Evolutionary conservation across 1,140 invertebrate species (phyloP).

Genomic region (Lepidurus arcticus): DNA sequence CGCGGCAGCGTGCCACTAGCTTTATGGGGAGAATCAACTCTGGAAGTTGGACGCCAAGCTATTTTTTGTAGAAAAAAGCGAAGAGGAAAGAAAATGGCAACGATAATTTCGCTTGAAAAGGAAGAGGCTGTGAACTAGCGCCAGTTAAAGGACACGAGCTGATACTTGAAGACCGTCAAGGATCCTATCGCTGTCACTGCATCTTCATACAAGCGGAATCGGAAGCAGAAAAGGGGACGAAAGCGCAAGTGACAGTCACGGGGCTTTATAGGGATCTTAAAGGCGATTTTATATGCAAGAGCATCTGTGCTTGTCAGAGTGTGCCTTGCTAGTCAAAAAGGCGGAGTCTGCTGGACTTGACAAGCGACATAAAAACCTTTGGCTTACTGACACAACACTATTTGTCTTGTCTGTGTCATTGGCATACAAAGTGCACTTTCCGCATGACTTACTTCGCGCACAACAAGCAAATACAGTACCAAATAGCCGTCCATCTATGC

Average conservation of each 20-base stretch:
- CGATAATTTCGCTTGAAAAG: background rate
- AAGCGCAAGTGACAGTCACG: background rate
- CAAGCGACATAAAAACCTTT: slow-evolving; percentile 4
- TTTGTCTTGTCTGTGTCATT: slow-evolving; percentile 3
- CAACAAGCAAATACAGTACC: background rate
- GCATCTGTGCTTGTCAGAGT: slow-evolving; percentile 10
- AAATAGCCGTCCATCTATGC: background rate
- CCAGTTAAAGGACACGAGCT: background rate
- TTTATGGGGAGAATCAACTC: no score
- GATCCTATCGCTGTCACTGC: slow-evolving; percentile 18
- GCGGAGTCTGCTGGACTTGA: slow-evolving; percentile 4
- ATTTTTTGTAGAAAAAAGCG: background rate
- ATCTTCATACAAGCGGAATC: slow-evolving; percentile 10
- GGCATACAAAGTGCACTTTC: slow-evolving; percentile 18
- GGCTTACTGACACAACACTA: slow-evolving; percentile 12
- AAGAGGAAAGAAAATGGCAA: background rate
- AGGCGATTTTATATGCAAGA: slow-evolving; percentile 22
- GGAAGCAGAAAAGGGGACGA: background rate
- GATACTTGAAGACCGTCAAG: slow-evolving; percentile 10
- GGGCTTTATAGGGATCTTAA: background rate
- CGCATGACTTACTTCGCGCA: background rate
- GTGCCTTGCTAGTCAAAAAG: background rate
- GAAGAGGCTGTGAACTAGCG: slow-evolving; percentile 5
- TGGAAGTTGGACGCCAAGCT: background rate
- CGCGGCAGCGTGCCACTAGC: no score